These are phyloP conservation scores for Natrix natrix DNA, from an alignment of 2,797 vertebrate species.

Conservation along the genomic window DNA sequence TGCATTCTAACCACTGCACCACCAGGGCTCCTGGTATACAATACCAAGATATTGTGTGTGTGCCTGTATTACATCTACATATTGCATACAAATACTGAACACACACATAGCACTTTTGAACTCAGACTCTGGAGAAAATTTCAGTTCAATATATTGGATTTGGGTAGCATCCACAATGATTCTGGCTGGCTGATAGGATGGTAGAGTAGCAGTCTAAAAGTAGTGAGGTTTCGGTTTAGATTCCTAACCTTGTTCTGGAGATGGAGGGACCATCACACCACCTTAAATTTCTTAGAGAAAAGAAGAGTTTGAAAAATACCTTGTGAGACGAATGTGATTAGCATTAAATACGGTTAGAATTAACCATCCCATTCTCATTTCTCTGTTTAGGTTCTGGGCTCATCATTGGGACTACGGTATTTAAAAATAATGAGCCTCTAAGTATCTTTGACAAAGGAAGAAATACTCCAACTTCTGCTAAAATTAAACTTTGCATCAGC, in stretches of 20 bases:
- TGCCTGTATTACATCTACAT: not conserved
- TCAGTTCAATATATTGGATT: not conserved
- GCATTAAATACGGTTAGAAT: not conserved
- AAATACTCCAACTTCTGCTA: not conserved
- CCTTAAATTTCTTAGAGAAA: not conserved
- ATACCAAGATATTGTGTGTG: not conserved
- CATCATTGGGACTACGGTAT: not conserved
- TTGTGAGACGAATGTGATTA: not conserved
- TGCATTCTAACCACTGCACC: not conserved
- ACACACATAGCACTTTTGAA: not conserved
- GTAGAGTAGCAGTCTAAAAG: not conserved
- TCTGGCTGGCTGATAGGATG: not conserved
- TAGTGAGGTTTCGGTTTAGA: not conserved
- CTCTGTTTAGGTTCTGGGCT: not conserved
- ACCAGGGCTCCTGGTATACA: not conserved
- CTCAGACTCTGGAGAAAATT: not conserved
- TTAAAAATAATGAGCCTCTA: slow-evolving; percentile 1
- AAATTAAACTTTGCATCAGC: slow-evolving; percentile 22
- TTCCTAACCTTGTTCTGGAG: not conserved
- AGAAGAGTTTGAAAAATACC: not conserved
- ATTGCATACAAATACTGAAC: not conserved
- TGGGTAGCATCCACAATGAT: not conserved
- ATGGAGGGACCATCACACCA: no score
- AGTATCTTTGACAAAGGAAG: not conserved
- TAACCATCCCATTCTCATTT: not conserved